Conservation (phyloP, 1,140 invertebrate genomes). For the Macrocentrus cingulum region DNA sequence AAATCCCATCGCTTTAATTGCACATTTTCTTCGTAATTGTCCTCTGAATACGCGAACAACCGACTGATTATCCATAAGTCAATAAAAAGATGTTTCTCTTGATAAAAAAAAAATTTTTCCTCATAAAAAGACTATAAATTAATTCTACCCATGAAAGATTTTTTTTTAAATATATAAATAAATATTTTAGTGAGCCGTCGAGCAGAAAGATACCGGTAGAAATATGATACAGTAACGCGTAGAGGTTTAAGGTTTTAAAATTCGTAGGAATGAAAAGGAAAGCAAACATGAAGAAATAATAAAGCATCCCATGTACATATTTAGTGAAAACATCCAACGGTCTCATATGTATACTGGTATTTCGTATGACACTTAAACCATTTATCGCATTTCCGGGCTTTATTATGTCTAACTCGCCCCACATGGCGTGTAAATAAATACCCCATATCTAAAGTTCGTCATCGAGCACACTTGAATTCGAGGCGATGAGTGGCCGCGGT, state of each 20-base stretch:
- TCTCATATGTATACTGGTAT: slow-evolving; percentile 1
- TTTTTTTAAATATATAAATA: too few relatives aligned
- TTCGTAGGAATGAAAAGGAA: background rate
- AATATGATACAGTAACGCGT: too few relatives aligned
- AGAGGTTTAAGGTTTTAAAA: too few relatives aligned
- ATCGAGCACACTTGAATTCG: slow-evolving; percentile 30
- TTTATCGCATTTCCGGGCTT: slow-evolving; percentile 48
- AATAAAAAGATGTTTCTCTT: too few relatives aligned
- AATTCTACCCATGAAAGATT: too few relatives aligned
- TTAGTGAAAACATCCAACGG: background rate
- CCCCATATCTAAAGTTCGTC: slow-evolving; percentile 34
- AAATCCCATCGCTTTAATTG: slow-evolving; percentile 43
- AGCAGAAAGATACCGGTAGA: too few relatives aligned
- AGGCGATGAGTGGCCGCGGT: slow-evolving; percentile 21
- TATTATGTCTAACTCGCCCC: slow-evolving; percentile 45
- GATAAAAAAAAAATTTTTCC: too few relatives aligned
- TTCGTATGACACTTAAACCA: slow-evolving; percentile 31
- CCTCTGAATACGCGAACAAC: slow-evolving; percentile 62
- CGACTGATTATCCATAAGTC: too few relatives aligned
- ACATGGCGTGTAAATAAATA: slow-evolving; percentile 46
- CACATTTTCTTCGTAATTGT: slow-evolving; percentile 32
- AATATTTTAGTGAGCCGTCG: too few relatives aligned
- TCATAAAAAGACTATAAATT: too few relatives aligned
- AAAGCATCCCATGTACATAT: background rate
- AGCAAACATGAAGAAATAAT: background rate